Base-by-base conservation (phyloP, 2,888 invertebrate genomes). In the Ernsta delagoae region DNA sequence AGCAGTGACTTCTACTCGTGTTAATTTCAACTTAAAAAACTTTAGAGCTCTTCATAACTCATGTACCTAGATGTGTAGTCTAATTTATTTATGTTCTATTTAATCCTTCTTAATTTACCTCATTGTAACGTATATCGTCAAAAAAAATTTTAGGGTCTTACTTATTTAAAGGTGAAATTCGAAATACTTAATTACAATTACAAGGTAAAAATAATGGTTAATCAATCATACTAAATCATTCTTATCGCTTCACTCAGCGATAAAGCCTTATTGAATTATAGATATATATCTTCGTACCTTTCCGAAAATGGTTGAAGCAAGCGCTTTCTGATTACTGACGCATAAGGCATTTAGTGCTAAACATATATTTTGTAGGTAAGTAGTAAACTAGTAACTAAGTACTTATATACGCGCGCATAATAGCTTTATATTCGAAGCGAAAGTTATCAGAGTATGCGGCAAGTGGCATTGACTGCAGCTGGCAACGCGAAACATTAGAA, bases 391-490 rank as follows among this genome's bases (percentile, higher is more conserved):
- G 66, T 56, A 60, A 54, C 12, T 54, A 43, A 7, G 61, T 56
- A 36, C 41, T 16, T 60, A 53, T 53, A 16, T 60, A 60, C 39
- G 54, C 61, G 45, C 56, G 56, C 56, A 57, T 68, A 61, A 71
- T 71, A 70, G 72, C 34, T 11, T 54, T 56, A 56, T 74, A 70
- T 70, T 73, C 70, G 68, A 77, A 78, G 82, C 78, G 81, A 82
- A 81, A 82, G 82, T 82, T 80, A 80, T 79, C 76, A 77, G 75
- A 70, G 64, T 70, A 70, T 72, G 70, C 71, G 63, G 70, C 77
- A 74, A 76, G 76, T 77, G 77, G 78, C 79, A 79, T 77, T 79
- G 79, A 79, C 76, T 75, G 76, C 73, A 67, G 71, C 39, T 6
- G 5, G 62, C 67, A 53, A 65, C 62, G 73, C 75, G 73, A 77